Base-by-base conservation (phyloP, 2,888 invertebrate genomes). In the Seira sanloemensis region DNA sequence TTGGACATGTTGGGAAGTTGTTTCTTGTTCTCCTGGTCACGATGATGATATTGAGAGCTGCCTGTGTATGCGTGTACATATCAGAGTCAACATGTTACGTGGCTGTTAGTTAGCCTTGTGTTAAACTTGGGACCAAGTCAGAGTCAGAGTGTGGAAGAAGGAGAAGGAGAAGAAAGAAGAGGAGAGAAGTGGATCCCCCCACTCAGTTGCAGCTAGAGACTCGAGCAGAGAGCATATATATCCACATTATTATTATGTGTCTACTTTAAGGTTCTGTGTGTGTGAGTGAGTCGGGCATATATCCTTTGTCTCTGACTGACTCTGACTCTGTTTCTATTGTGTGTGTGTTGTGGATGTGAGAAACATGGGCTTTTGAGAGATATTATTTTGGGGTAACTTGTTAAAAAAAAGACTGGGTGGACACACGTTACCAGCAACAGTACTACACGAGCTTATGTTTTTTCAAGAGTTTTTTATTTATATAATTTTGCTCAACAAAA, bases 121-220 rank as follows among this genome's bases (percentile, higher is more conserved):
- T 12, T 46, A 7, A 46, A 46, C 7, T 12, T 46, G 9, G 12
- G 12, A 46, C 58, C 58, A 16, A 58, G 19, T 4, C 16, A 46
- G 46, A 46, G 7, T 58, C 58, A 18, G 65, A 65, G 65, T 16
- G 16, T n/a, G 1, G 67, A 24, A 67, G 16, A 19, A 24, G 24
- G 1, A 67, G 19, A 67, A 23, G 2, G 24, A 1, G 16, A 16
- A 23, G 67, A 16, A 1, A 24, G 66, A 5, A n/a, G n/a, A n/a
- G n/a, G 18, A 37, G 37, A 37, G 37, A 37, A 37, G 37, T 7
- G 37, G n/a, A n/a, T 37, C 12, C 37, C 37, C 37, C 37, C 12
- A 37, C 5, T 7, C 71, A 71, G 71, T 71, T 27, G 26, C 7
- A 71, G 71, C 26, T 27, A n/a, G 71, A 71, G 27, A 46, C 27